These are phyloP conservation scores for Amphipoea oculea DNA, from an alignment of 2,888 invertebrate genomes.

Conservation along the genomic window DNA sequence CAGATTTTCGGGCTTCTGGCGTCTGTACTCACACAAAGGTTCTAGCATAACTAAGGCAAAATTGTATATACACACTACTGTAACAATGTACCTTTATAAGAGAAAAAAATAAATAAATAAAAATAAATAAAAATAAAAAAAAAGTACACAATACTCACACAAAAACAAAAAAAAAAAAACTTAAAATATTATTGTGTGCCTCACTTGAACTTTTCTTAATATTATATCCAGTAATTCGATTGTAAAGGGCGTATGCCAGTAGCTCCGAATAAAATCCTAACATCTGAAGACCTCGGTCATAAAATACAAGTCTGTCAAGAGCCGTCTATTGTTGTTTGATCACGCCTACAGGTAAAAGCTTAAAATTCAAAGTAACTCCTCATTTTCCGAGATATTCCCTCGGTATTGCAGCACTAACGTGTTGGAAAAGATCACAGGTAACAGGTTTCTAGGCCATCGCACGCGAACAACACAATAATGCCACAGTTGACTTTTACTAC, in stretches of 20 bases:
- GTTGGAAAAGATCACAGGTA: conserved; percentile 59
- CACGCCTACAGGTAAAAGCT: conserved; percentile 4
- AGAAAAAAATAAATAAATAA: too few relatives aligned
- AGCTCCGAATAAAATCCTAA: background rate
- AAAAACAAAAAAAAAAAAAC: too few relatives aligned
- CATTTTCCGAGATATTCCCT: conserved; percentile 43
- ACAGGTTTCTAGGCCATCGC: conserved; percentile 61
- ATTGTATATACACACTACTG: too few relatives aligned
- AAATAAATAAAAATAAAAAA: too few relatives aligned
- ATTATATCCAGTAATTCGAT: background rate
- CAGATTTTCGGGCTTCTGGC: too few relatives aligned
- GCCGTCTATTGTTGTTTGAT: background rate
- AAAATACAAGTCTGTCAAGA: background rate
- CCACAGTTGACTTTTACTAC: conserved; percentile 53
- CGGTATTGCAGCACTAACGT: conserved; percentile 40
- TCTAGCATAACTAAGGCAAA: too few relatives aligned
- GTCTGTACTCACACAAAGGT: too few relatives aligned
- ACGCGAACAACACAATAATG: conserved; percentile 47
- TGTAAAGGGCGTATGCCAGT: background rate
- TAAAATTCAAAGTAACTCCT: conserved; percentile 38
- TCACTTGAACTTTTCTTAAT: background rate
- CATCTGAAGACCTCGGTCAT: background rate
- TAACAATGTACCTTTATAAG: too few relatives aligned
- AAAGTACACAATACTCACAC: too few relatives aligned
- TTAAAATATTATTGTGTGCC: too few relatives aligned